Conservation (phyloP, 1,140 invertebrate genomes). For the Calephelis nemesis region DNA sequence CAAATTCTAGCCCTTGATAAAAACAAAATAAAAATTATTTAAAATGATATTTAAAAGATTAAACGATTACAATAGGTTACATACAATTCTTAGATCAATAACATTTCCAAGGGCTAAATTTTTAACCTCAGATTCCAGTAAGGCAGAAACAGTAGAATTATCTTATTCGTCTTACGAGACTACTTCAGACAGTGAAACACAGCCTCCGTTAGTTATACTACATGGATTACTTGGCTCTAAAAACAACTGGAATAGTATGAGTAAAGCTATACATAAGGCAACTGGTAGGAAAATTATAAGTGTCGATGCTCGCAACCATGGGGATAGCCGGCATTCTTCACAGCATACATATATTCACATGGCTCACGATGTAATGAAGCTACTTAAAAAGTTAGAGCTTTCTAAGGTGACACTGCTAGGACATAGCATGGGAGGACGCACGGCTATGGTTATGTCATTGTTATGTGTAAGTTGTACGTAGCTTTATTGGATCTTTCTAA, state of each 20-base stretch:
- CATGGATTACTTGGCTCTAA: slow-evolving; percentile 94
- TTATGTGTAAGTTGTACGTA: slow-evolving; percentile 81
- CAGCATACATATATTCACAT: slow-evolving; percentile 88
- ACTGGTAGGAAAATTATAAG: slow-evolving; percentile 88
- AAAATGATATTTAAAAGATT: slow-evolving; percentile 15
- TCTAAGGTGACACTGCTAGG: slow-evolving; percentile 87
- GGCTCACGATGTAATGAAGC: slow-evolving; percentile 86
- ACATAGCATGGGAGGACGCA: slow-evolving; percentile 94
- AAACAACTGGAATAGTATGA: slow-evolving; percentile 91
- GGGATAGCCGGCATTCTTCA: slow-evolving; percentile 90
- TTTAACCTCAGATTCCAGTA: slow-evolving; percentile 37
- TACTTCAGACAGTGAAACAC: slow-evolving; percentile 45
- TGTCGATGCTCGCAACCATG: slow-evolving; percentile 95
- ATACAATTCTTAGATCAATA: background rate
- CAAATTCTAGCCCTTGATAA: slow-evolving; percentile 4
- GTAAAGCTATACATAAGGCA: slow-evolving; percentile 86
- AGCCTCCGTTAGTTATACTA: slow-evolving; percentile 88
- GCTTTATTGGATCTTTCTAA: slow-evolving; percentile 23
- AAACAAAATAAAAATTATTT: background rate
- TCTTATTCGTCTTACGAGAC: slow-evolving; percentile 72
- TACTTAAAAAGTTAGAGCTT: slow-evolving; percentile 84
- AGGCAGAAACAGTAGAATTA: slow-evolving; percentile 64
- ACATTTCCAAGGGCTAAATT: slow-evolving; percentile 22
- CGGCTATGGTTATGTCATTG: slow-evolving; percentile 91
- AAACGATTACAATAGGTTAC: slow-evolving; percentile 13